Evolutionary conservation across 2,797 vertebrate genomes (phyloP), one percentile per base, ranked within the genome.

Genomic region (Enteromius mattozi): DNA sequence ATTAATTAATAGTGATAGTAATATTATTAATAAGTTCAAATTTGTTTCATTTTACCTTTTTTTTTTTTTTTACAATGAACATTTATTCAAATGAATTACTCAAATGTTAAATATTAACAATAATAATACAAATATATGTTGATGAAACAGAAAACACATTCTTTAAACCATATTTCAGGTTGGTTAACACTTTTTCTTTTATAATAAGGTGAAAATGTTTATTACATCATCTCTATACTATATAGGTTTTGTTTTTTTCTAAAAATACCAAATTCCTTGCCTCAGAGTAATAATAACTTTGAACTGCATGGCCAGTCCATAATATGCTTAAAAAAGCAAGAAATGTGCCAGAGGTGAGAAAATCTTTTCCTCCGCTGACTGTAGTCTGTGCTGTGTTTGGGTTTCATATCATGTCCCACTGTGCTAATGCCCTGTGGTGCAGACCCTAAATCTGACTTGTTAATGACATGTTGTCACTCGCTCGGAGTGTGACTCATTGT

Each of bases 401-500:
- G 13, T 68, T 69, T 85, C 47, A 59, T 24, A 42, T 81, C 78
- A 68, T 54, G 63, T 81, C 59, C 51, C 56, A 6, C 71, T 68
- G 33, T 75, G 47, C 63, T 54, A n/a, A 74, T 68, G 24, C 69
- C 70, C 45, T 63, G 69, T 66, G 74, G 80, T 71, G 45, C 63
- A 65, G 24, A 63, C 40, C 65, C 47, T 87, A 82, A 80, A 87
- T 85, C 86, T 82, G 70, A 82, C 71, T 83, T 65, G 56, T 66
- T 89, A 87, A 86, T 86, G 75, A 70, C 45, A 69, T 78, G 75
- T 85, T 71, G 78, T 80, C 83, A 45, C 70, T 83, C 12, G 47
- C 21, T 56, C 74, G 40, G 66, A 77, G 84, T 75, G 77, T 87
- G 79, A 87, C 83, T 84, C 65, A 65, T 47, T 70, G 63, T 80